These are phyloP conservation scores for Crotalus helleri DNA, from an alignment of 2,113 vertebrate genomes.

Conservation along the genomic window DNA sequence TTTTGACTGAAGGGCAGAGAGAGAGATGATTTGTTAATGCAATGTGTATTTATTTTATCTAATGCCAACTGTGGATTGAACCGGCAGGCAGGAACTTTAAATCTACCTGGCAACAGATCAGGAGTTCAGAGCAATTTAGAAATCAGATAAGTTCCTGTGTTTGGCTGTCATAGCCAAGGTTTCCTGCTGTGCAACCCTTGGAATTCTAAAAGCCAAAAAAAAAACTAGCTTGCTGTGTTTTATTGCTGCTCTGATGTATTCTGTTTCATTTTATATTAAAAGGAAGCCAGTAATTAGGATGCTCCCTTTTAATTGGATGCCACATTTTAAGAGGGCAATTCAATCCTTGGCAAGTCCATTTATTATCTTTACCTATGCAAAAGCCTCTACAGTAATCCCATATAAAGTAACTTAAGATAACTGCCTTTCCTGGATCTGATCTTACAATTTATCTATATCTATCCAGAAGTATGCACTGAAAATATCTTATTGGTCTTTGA, in stretches of 20 bases:
- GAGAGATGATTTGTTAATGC: neutral
- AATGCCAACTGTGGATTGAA: neutral
- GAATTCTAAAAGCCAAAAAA: neutral
- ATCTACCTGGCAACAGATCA: constrained; percentile 35
- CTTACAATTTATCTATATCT: neutral
- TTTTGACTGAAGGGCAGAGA: neutral
- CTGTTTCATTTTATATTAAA: constrained; percentile 21
- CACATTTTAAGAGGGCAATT: neutral
- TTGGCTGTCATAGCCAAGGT: constrained; percentile 10
- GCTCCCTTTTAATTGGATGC: neutral
- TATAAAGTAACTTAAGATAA: neutral
- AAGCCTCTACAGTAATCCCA: neutral
- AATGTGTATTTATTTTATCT: neutral
- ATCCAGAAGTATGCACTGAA: neutral
- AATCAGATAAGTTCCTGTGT: constrained; percentile 2
- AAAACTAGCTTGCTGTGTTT: neutral
- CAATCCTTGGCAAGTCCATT: constrained; percentile 1
- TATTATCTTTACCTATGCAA: neutral
- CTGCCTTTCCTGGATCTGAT: neutral
- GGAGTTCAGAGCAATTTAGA: constrained; percentile 18
- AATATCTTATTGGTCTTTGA: neutral
- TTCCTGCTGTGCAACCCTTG: constrained; percentile 14
- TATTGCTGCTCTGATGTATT: constrained; percentile 14
- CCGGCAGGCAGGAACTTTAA: neutral
- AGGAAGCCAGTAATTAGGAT: neutral